phyloP scores from a whole-genome alignment of 2,888 invertebrate genomes.

The Andrena bucephala region DNA sequence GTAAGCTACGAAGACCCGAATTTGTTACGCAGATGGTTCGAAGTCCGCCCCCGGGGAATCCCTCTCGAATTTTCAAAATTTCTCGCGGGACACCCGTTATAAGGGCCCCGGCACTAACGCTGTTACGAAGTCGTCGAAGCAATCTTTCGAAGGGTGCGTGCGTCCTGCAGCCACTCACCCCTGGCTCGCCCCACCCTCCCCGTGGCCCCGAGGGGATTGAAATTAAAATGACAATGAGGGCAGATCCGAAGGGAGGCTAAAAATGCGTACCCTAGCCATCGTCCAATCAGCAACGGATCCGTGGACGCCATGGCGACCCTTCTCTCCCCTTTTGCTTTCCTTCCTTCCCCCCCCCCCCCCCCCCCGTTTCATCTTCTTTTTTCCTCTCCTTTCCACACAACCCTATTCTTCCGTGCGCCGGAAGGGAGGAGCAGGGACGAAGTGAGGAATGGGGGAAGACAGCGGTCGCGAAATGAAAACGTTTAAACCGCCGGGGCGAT shows the following conservation, averaged over 20 bases:
- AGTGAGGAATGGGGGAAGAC: conserved; percentile 4
- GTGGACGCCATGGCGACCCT: conserved; percentile 80
- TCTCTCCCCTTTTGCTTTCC: conserved; percentile 43
- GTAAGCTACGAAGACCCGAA: background rate
- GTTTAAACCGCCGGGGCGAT: conserved; percentile 65
- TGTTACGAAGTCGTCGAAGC: conserved; percentile 75
- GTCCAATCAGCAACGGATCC: conserved; percentile 81
- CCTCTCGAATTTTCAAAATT: conserved; percentile 1
- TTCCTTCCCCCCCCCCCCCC: conserved; percentile 28
- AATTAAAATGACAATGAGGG: conserved; percentile 85
- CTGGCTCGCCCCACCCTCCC: conserved; percentile 69
- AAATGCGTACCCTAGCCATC: conserved; percentile 80
- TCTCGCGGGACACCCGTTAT: conserved; percentile 63
- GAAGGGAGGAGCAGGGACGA: background rate
- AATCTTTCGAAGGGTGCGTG: conserved; percentile 78
- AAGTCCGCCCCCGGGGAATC: background rate
- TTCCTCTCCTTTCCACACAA: conserved; percentile 25
- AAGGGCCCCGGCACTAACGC: conserved; percentile 58
- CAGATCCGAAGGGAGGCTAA: conserved; percentile 82
- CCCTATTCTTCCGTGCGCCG: conserved; percentile 24
- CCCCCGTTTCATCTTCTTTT: conserved; percentile 36
- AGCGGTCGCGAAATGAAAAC: conserved; percentile 69
- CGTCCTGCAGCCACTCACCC: conserved; percentile 57
- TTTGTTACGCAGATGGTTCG: background rate
- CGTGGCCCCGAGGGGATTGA: conserved; percentile 78